phyloP scores from a whole-genome alignment of 2,888 invertebrate genomes.

The Microplitis manilae region DNA sequence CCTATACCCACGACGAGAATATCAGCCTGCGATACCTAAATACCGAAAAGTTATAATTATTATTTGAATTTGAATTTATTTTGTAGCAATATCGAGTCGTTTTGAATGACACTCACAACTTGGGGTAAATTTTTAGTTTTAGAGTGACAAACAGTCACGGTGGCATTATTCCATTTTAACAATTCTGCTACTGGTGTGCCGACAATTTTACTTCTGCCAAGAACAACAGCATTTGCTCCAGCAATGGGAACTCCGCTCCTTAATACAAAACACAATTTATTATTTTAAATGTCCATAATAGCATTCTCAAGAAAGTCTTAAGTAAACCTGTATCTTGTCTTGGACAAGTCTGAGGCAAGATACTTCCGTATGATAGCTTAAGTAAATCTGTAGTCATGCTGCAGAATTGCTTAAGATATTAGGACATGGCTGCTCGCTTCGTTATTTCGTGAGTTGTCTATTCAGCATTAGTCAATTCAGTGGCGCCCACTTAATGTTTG shows the following conservation, averaged over 20 bases:
- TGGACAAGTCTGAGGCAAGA: no score
- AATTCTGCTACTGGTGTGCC: constrained; percentile 96
- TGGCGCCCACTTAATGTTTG: no score
- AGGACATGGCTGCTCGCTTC: no score
- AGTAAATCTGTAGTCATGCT: no score
- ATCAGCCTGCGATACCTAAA: constrained; percentile 85
- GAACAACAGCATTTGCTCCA: constrained; percentile 91
- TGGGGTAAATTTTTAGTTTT: constrained; percentile 87
- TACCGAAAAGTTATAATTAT: not conserved
- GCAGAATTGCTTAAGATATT: no score
- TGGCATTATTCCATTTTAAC: constrained; percentile 96
- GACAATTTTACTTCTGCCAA: constrained; percentile 98
- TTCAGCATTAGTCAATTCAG: no score
- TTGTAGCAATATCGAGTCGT: not conserved
- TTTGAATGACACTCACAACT: constrained; percentile 74
- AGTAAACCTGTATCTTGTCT: no score
- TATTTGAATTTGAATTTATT: not conserved
- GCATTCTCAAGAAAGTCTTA: not conserved
- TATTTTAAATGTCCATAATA: not conserved
- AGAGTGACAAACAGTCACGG: constrained; percentile 97
- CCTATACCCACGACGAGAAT: constrained; percentile 98
- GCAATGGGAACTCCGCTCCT: constrained; percentile 82
- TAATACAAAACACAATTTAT: not conserved
- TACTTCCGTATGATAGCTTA: no score
- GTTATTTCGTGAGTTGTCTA: no score